Evolutionary conservation across 2,113 vertebrate species (phyloP).

Genomic region (Oceanodroma tethys): DNA sequence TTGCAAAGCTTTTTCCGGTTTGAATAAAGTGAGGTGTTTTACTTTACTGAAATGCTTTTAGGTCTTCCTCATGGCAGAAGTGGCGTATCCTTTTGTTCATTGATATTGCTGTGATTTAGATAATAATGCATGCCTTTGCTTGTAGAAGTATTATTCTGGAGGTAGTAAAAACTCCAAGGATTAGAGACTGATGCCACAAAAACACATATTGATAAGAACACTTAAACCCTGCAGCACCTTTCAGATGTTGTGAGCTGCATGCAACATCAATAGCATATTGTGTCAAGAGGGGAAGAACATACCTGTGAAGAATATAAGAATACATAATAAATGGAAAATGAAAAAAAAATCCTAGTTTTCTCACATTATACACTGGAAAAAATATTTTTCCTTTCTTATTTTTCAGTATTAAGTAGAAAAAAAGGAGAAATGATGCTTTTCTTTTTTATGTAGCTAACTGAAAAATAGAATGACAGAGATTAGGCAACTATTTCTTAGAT

Average conservation of each 20-base stretch:
- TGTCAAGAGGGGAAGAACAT: background rate
- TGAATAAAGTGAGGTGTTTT: background rate
- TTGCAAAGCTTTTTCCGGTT: background rate
- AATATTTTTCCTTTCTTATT: background rate
- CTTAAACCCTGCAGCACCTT: background rate
- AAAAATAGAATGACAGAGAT: constrained; percentile 14
- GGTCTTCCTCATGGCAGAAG: background rate
- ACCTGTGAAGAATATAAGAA: constrained; percentile 1
- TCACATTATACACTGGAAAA: background rate
- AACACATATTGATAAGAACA: background rate
- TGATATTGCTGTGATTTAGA: background rate
- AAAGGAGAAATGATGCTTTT: constrained; percentile 18
- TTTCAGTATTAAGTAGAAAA: constrained; percentile 42
- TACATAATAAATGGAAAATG: constrained; percentile 50
- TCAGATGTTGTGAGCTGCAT: background rate
- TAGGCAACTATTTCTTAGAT: background rate
- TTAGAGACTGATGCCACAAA: background rate
- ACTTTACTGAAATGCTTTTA: background rate
- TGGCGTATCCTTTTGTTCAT: background rate
- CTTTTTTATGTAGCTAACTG: constrained; percentile 37
- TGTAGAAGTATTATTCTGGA: background rate
- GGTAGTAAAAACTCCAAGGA: background rate
- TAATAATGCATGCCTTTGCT: background rate
- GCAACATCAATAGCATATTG: background rate
- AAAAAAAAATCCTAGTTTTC: constrained; percentile 4